Evolutionary conservation across 1,140 invertebrate species (phyloP), one percentile per base, ranked within the genome.

Genomic region (Ceratosolen solmsi): DNA sequence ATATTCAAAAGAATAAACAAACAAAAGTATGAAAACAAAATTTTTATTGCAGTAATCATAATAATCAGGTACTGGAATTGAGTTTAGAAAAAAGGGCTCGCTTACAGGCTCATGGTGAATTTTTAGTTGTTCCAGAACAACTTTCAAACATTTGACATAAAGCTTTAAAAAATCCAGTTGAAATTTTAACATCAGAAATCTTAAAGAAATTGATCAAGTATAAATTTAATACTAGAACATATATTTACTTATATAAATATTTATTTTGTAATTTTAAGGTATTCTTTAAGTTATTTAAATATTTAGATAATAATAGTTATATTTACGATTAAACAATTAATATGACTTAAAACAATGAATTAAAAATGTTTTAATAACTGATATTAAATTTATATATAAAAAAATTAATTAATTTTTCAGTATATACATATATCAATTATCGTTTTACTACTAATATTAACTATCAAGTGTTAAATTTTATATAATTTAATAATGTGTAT

Each of bases 141-240:
- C 87, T 92, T 25, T 92, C 91, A 74, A 88, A 91, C 58, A 91
- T 92, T 87, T 91, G 91, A 89, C 90, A 91, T 89, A 92, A 90
- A 89, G 90, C 90, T 75, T 85, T 91, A 83, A 89, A 86, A 87
- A 88, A 88, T 85, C 87, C 89, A 60, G 85, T 58, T 68, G 85
- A 87, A 82, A 81, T 83, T 51, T 75, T 84, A 63, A 84, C 84
- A 83, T 82, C 80, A 63, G 87, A 88, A 63, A 84, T 70, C 11
- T 72, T 86, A 27, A 84, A 71, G 82, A 89, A 86, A 79, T 83
- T 83, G n/a, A 87, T 89, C 80, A 90, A 88, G 91, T 91, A 85
- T 83, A 60, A 75, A 20, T 83, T 49, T 22, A 78, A 70, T 60
- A 56, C 70, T 54, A 75, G 49, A 41, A 9, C 63, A 65, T 54